phyloP scores from a whole-genome alignment of 2,888 invertebrate species.

The Monochamus alternatus region DNA sequence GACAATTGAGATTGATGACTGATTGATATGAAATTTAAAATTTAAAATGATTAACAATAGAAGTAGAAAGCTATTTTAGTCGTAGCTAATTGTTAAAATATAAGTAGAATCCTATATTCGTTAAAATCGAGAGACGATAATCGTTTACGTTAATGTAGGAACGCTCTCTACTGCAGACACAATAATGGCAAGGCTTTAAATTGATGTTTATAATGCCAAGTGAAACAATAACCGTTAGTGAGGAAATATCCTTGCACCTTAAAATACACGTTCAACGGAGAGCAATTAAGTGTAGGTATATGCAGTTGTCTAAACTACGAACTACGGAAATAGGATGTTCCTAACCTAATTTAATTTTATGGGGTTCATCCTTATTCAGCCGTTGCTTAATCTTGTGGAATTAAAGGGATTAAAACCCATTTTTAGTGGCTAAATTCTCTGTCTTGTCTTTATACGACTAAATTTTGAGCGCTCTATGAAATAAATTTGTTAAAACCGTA shows the following conservation, averaged over 20 bases:
- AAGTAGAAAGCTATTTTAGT: too few species aligned
- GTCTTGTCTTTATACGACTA: not conserved
- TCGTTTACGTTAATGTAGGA: not conserved
- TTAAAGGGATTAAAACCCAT: not conserved
- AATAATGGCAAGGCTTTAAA: not conserved
- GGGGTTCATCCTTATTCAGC: not conserved
- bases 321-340: not conserved
- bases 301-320: not conserved
- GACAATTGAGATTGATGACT: too few species aligned
- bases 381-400: too few species aligned
- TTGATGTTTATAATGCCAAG: conserved; percentile 17
- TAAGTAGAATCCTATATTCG: not conserved
- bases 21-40: too few species aligned
- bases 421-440: not conserved
- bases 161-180: not conserved
- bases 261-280: conserved; percentile 14
- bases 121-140: too few species aligned
- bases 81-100: too few species aligned
- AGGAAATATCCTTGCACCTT: conserved; percentile 17
- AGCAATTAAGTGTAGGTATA: conserved; percentile 22
- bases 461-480: not conserved
- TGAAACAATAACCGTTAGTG: conserved; percentile 25
- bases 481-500: too few species aligned
- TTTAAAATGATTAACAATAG: too few species aligned
- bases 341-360: conserved; percentile 24